phyloP scores from a whole-genome alignment of 2,888 invertebrate species.

The Sphecodes monilicornis region DNA sequence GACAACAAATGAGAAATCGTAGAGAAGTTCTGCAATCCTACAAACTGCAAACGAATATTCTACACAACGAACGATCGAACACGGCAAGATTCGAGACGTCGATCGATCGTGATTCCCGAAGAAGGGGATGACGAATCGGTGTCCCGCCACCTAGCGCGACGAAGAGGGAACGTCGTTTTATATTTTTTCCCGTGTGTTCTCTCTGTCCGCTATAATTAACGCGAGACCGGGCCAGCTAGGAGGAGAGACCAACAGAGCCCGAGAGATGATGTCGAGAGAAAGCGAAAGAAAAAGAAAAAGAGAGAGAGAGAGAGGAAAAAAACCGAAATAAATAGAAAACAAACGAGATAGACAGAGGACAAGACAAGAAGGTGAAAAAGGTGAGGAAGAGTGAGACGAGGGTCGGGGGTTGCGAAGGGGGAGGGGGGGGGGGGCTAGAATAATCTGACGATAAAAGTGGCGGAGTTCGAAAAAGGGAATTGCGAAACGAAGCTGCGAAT shows the following conservation, averaged over 20 bases:
- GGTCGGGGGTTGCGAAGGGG: background rate
- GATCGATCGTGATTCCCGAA: slow-evolving; percentile 12
- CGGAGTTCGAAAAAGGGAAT: slow-evolving; percentile 68
- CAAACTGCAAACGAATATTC: background rate
- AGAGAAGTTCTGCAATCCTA: background rate
- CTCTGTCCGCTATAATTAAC: slow-evolving; percentile 61
- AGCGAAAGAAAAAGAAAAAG: background rate
- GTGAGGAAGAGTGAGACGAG: background rate
- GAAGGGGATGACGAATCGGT: slow-evolving; percentile 11
- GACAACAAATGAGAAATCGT: too few species aligned
- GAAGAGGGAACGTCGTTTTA: background rate
- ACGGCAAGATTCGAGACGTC: background rate
- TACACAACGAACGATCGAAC: background rate
- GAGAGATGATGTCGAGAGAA: background rate
- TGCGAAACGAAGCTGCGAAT: slow-evolving; percentile 69
- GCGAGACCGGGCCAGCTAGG: slow-evolving; percentile 34
- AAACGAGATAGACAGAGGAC: background rate
- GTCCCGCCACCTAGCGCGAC: slow-evolving; percentile 2
- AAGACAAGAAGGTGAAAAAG: background rate
- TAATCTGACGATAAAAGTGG: slow-evolving; percentile 72
- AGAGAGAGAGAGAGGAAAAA: too few species aligned
- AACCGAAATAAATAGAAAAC: background rate
- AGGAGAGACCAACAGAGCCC: background rate
- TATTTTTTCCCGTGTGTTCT: slow-evolving; percentile 36
- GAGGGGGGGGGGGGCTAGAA: slow-evolving; percentile 43